Evolutionary conservation across 2,113 vertebrate genomes (phyloP).

Genomic region (Hydrochoerus hydrochaeris): DNA sequence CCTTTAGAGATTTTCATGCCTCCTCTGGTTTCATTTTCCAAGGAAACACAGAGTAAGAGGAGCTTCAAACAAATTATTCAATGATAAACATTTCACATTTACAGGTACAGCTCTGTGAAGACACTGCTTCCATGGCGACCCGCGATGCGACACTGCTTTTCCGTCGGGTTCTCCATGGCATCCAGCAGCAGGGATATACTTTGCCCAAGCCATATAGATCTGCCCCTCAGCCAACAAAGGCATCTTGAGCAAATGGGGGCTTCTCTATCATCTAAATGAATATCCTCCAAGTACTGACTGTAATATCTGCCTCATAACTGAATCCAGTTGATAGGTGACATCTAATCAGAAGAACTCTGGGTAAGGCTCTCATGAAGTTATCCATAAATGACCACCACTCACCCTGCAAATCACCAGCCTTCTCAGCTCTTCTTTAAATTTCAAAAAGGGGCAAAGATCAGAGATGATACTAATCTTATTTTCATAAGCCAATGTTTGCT

Average conservation of each 20-base stretch:
- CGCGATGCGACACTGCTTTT: neutral
- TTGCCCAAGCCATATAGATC: neutral
- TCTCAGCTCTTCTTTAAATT: conserved; percentile 26
- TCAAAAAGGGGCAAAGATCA: neutral
- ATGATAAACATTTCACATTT: conserved; percentile 79
- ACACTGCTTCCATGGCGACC: conserved; percentile 42
- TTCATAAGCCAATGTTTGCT: neutral
- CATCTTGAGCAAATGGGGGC: neutral
- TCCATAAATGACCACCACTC: neutral
- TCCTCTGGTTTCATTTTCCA: conserved; percentile 77
- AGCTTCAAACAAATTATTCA: conserved; percentile 72
- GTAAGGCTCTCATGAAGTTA: neutral
- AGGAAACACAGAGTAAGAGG: conserved; percentile 74
- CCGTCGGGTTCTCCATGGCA: neutral
- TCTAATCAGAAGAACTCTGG: neutral
- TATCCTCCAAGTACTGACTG: conserved; percentile 40
- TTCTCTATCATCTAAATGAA: neutral
- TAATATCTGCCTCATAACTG: neutral
- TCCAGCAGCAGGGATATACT: neutral
- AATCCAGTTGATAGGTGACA: neutral
- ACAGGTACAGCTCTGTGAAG: conserved; percentile 39
- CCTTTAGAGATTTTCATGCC: conserved; percentile 83
- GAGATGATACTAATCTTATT: conserved; percentile 7
- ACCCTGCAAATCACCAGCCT: neutral
- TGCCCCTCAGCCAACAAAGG: conserved; percentile 7